Percentiles rank a stretch among this genome's conserved stretches.
Conservation (phyloP, 1,140 invertebrate species). For the Idris sp. region DNA sequence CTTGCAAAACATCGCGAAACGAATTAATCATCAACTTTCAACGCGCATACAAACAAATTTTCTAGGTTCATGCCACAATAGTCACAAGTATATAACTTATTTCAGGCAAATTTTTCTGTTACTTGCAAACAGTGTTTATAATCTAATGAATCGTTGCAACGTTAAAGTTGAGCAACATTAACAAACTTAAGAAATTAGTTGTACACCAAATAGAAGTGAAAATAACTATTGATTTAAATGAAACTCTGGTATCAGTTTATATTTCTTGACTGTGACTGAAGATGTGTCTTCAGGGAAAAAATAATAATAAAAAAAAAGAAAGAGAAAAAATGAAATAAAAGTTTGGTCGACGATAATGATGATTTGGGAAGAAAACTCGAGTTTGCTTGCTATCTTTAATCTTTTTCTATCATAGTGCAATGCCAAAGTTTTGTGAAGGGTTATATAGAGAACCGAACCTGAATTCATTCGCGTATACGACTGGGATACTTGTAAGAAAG, state of each 20-base stretch:
- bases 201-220: constrained; percentile 36
- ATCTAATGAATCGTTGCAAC: constrained; percentile 35
- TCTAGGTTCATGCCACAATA: constrained; percentile 5
- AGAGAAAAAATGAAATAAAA: constrained; percentile 6
- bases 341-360: constrained; percentile 10
- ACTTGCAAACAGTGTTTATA: constrained; percentile 30
- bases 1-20: too few relatives aligned
- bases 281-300: too few relatives aligned
- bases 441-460: constrained; percentile 20
- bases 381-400: background rate
- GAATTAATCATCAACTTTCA: too few relatives aligned
- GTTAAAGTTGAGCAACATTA: constrained; percentile 14
- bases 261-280: constrained; percentile 5
- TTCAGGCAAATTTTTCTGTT: constrained; percentile 13
- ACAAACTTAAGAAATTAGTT: constrained; percentile 10
- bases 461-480: constrained; percentile 21
- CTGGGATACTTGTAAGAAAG: constrained; percentile 28
- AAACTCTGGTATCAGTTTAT: background rate
- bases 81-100: constrained; percentile 5
- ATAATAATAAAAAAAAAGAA: background rate
- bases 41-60: constrained; percentile 6
- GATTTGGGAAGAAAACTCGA: constrained; percentile 5
- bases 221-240: constrained; percentile 32
- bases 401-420: background rate
- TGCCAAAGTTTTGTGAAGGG: constrained; percentile 19